Conservation (phyloP, 1,140 invertebrate genomes). For the Pinna nobilis region DNA sequence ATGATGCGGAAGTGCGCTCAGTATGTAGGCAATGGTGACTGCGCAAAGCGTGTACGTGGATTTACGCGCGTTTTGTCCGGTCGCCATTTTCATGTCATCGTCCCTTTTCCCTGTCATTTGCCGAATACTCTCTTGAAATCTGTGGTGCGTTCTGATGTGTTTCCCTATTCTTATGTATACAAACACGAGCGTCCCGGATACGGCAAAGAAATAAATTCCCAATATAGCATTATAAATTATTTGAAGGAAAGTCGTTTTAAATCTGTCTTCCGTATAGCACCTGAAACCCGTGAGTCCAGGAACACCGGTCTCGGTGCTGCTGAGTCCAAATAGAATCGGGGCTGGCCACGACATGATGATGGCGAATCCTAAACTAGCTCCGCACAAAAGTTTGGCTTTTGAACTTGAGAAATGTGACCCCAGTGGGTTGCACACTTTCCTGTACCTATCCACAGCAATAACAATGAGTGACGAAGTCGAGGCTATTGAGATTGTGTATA, state of each 20-base stretch:
- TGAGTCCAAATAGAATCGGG: slow-evolving; percentile 33
- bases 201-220: slow-evolving; percentile 41
- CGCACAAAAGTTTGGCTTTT: slow-evolving; percentile 37
- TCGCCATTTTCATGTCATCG: slow-evolving; percentile 18
- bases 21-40: slow-evolving; percentile 37
- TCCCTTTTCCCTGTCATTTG: slow-evolving; percentile 18
- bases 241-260: slow-evolving; percentile 38
- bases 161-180: slow-evolving; percentile 52
- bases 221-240: slow-evolving; percentile 38
- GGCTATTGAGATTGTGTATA: slow-evolving; percentile 41
- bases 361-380: slow-evolving; percentile 22
- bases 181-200: slow-evolving; percentile 35
- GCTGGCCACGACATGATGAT: slow-evolving; percentile 34
- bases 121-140: slow-evolving; percentile 32
- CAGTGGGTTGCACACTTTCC: slow-evolving; percentile 52
- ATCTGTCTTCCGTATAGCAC: slow-evolving; percentile 51
- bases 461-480: slow-evolving; percentile 54
- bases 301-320: slow-evolving; percentile 28
- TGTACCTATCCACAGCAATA: slow-evolving; percentile 54
- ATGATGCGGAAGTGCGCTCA: slow-evolving; percentile 41
- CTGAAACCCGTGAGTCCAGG: slow-evolving; percentile 42
- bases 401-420: slow-evolving; percentile 42
- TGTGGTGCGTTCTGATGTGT: slow-evolving; percentile 33
- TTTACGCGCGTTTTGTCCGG: slow-evolving; percentile 9
- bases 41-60: slow-evolving; percentile 34